phyloP scores from a whole-genome alignment of 2,888 invertebrate genomes.

The Bursaphelenchus okinawaensis region DNA sequence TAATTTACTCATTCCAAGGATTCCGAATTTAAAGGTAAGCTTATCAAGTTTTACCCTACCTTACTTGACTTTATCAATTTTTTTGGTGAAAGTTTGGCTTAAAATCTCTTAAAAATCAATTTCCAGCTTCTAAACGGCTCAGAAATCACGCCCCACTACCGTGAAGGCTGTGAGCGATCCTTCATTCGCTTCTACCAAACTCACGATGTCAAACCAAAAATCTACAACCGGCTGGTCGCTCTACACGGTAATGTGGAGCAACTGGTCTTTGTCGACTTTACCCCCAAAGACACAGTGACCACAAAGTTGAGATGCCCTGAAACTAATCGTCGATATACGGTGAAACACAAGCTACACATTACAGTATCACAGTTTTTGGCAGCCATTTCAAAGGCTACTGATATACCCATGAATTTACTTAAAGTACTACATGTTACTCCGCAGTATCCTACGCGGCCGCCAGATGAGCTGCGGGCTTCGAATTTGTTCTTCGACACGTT shows the following conservation, averaged over 20 bases:
- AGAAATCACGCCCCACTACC: slow-evolving; percentile 45
- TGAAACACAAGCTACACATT: slow-evolving; percentile 40
- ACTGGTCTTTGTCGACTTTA: slow-evolving; percentile 52
- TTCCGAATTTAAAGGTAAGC: not conserved
- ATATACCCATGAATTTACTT: slow-evolving; percentile 50
- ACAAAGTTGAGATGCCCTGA: slow-evolving; percentile 22
- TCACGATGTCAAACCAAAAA: slow-evolving; percentile 42
- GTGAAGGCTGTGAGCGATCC: slow-evolving; percentile 58
- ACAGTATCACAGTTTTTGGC: slow-evolving; percentile 57
- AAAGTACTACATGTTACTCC: slow-evolving; percentile 58
- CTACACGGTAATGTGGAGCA: slow-evolving; percentile 57
- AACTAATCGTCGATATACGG: not conserved
- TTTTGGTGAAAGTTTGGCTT: too few species aligned
- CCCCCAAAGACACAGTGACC: slow-evolving; percentile 28
- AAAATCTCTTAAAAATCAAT: too few species aligned
- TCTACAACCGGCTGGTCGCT: slow-evolving; percentile 53
- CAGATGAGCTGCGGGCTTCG: slow-evolving; percentile 49
- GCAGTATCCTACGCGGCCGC: slow-evolving; percentile 18
- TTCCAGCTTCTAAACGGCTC: slow-evolving; percentile 57
- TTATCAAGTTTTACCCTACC: too few species aligned
- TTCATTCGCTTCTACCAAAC: slow-evolving; percentile 57
- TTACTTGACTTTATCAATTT: too few species aligned
- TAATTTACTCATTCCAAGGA: slow-evolving; percentile 39
- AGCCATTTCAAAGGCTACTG: slow-evolving; percentile 45
- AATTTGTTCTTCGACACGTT: slow-evolving; percentile 40